A percentile compares a stretch with the other conserved stretches of the same genome.
These are phyloP conservation scores for Trachymyrmex septentrionalis DNA, from an alignment of 1,140 invertebrate genomes.

Conservation along the genomic window DNA sequence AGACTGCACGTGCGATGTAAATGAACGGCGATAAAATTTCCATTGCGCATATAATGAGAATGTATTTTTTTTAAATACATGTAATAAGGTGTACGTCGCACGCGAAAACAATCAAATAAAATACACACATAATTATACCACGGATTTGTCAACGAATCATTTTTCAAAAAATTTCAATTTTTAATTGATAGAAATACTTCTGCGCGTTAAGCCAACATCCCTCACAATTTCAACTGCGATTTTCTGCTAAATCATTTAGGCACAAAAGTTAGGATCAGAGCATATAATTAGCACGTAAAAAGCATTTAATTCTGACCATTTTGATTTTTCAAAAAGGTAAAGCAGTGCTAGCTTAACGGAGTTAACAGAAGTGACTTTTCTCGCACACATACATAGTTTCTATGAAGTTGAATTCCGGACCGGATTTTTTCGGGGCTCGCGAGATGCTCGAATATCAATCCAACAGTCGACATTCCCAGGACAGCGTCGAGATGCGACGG, in stretches of 20 bases:
- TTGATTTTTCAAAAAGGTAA: no score
- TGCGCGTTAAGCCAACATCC: no score
- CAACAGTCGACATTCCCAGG: conserved; percentile 38
- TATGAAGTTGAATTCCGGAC: not conserved
- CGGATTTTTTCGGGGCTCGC: conserved; percentile 10
- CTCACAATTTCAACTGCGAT: no score
- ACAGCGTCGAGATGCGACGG: not conserved
- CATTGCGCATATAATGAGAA: conserved; percentile 10
- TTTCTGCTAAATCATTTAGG: no score
- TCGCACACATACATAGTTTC: not conserved
- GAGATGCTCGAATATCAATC: conserved; percentile 62
- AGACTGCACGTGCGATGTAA: conserved; percentile 42
- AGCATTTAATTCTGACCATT: no score
- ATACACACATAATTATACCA: not conserved
- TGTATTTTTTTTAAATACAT: not conserved
- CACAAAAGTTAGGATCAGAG: no score
- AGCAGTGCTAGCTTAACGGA: no score
- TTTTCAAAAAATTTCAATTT: not conserved
- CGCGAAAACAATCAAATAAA: conserved; percentile 1
- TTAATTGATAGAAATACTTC: not conserved
- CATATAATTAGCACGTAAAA: no score
- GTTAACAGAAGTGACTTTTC: not conserved
- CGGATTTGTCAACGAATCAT: not conserved
- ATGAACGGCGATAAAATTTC: conserved; percentile 34
- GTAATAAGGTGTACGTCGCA: no score